Base-by-base conservation (phyloP, 23 tunicate genomes). In the Ciona savignyi region DNA sequence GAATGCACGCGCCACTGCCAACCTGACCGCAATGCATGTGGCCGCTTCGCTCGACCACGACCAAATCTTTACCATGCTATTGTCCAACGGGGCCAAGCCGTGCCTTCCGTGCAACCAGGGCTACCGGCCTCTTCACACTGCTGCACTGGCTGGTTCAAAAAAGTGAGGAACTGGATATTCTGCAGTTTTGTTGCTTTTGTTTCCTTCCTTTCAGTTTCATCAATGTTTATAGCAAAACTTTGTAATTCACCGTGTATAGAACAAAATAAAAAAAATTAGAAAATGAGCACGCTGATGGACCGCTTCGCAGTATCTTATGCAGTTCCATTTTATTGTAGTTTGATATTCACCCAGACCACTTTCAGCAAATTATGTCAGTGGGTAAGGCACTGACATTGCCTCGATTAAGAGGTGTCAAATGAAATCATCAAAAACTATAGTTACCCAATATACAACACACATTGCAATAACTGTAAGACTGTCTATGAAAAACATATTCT, bases 81-180 rank as follows among this genome's bases (percentile, higher is more conserved):
- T 91, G 51, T 76, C 62, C 35, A 30, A 75, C 27, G 97, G 97
- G 21, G 97, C 97, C 1, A 81, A 84, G 31, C 83, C 80, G 11
- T 91, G 97, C 66, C 27, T 30, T 21, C 33, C 80, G 4, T 84
- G 97, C 65, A 49, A 76, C 9, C 91, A 84, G 65, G 97, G 97
- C 51, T 80, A 78, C 60, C 61, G 81, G 11, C 97, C 97, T 15
- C 70, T 91, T 29, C 97, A 91, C 56, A 66, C 62, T 19, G 97
- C 97, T 1, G 97, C 97, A 27, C 11, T 78, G 71, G 24, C 84
- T 35, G 97, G 97, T 29, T 84, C 97, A 30, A 78, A 33, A 67
- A 91, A 79, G 97, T 91, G 66, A 80, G 70, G 29, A 30, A 21
- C 25, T 49, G 61, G 15, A 11, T 11, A 11, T 11, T 20, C 61